A percentile compares a stretch with the other conserved stretches of the same genome.
Evolutionary conservation across 2,797 vertebrate species (phyloP).

Genomic region (Poecile montanus): DNA sequence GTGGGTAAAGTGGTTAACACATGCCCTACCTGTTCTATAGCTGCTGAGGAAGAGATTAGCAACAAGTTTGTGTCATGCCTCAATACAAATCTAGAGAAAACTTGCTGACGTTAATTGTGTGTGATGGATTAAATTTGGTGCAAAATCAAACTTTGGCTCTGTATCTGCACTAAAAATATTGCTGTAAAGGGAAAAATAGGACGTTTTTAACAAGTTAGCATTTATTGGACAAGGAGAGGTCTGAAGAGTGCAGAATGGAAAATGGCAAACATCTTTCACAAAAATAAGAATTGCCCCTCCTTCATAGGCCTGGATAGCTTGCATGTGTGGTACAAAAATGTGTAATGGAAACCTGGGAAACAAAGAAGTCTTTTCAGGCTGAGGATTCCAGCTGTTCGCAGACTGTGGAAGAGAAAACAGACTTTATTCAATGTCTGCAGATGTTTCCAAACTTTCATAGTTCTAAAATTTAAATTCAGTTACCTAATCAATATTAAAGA

Average conservation of each 20-base stretch:
- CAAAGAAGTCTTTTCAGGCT: conserved; percentile 60
- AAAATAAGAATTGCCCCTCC: conserved; percentile 38
- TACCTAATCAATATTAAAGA: conserved; percentile 63
- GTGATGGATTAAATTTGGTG: conserved; percentile 36
- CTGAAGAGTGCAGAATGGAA: conserved; percentile 45
- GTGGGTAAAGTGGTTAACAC: not conserved
- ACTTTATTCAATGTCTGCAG: conserved; percentile 59
- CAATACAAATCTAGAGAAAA: not conserved
- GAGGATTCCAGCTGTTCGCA: conserved; percentile 58
- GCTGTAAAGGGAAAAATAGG: conserved; percentile 3
- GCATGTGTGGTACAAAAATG: conserved; percentile 56
- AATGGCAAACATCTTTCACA: conserved; percentile 45
- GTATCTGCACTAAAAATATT: conserved; percentile 36
- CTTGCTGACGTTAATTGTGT: not conserved
- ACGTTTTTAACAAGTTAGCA: conserved; percentile 24
- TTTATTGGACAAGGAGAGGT: conserved; percentile 27
- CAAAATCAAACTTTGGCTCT: conserved; percentile 33
- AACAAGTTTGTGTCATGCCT: not conserved
- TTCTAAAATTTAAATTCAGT: conserved; percentile 55
- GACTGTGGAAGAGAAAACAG: conserved; percentile 58
- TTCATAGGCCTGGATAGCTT: conserved; percentile 37
- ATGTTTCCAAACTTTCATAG: conserved; percentile 57
- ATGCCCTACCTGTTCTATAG: not conserved
- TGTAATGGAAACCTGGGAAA: conserved; percentile 69
- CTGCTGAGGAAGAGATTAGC: not conserved